These are phyloP conservation scores for Eulimnadia texana DNA, from an alignment of 1,140 invertebrate species.

Conservation along the genomic window DNA sequence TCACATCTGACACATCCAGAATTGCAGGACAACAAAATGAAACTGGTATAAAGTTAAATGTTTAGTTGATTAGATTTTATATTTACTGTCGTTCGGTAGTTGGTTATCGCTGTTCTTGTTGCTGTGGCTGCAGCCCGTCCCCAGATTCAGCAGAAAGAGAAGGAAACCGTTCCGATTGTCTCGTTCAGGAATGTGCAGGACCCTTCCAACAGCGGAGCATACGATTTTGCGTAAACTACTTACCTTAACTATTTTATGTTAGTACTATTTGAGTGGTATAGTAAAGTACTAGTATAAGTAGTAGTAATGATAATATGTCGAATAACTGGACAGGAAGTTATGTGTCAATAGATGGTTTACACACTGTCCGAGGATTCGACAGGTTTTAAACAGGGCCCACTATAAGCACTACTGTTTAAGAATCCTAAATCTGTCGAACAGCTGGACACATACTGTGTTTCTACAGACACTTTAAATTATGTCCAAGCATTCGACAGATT, in stretches of 20 bases:
- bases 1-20: no score
- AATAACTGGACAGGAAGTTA: no score
- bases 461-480: no score
- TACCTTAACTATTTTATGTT: not conserved
- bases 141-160: not conserved
- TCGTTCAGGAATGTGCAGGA: not conserved
- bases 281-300: not conserved
- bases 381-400: no score
- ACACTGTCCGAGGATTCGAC: no score
- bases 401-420: no score
- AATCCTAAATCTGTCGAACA: no score
- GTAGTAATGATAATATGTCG: not conserved
- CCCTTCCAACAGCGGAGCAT: slow-evolving; percentile 4
- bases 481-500: no score
- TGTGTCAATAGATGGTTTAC: no score
- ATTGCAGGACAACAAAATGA: not conserved
- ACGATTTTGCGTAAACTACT: not conserved
- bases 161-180: not conserved
- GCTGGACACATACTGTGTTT: no score
- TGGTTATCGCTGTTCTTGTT: not conserved
- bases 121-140: slow-evolving; percentile 2
- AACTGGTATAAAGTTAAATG: no score
- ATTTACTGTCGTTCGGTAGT: no score
- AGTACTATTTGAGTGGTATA: not conserved
- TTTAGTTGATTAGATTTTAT: not conserved